Base-by-base conservation (phyloP, 2,113 vertebrate genomes). In the Proterorhinus semilunaris region DNA sequence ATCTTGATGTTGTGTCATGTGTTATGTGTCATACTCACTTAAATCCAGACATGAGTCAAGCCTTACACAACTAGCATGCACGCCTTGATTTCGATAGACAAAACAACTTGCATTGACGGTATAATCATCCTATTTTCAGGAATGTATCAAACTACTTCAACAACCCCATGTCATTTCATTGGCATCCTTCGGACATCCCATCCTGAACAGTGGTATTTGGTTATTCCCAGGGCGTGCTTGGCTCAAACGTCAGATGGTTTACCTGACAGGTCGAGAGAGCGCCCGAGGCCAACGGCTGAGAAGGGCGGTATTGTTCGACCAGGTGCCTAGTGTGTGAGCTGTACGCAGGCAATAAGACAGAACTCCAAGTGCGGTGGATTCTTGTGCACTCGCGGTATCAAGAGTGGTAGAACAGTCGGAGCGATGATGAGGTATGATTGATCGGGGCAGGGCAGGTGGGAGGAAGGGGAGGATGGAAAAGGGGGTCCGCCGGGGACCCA, bases 391-490 rank as follows among this genome's bases (percentile, higher is more conserved):
- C n/a, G n/a, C n/a, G n/a, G 83, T 72, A 77, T 80, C 49, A 66
- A 83, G 78, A 74, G 67, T 64, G 69, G 58, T 57, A 67, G 79
- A 83, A 72, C 78, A 82, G 84, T 66, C 78, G 57, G 74, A 69
- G 73, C 79, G 75, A 87, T 80, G 80, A 88, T 81, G 84, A 85
- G 73, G 78, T 58, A n/a, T 80, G 84, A 86, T 84, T 80, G 84
- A 84, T 89, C 81, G 69, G 74, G 75, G 63, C 70, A 75, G 65
- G 5, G 71, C 21, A 51, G 78, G 10, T 12, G 6, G 16, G 52
- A 10, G 16, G 0, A 6, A 55, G 7, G 10, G 16, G n/a, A 16
- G n/a, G n/a, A 7, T 2, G n/a, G 17, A 9, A 16, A 10, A 9
- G 49, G 16, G 53, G 53, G 17, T 55, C 76, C 53, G 51, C 85